Base-by-base conservation (phyloP, 2,113 vertebrate species). In the Ctenomys sociabilis region DNA sequence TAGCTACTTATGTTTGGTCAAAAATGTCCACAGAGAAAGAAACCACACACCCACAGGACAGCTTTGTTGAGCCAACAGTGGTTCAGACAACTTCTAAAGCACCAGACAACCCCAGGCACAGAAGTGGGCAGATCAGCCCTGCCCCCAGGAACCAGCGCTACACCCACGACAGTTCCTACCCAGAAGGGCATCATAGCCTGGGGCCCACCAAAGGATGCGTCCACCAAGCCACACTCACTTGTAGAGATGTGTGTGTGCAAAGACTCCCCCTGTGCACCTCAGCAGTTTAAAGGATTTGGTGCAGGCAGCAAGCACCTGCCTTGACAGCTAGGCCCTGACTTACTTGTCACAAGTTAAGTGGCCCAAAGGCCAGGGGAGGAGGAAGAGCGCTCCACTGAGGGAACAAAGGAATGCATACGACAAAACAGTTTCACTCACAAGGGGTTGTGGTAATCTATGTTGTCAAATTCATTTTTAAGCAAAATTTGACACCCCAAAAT, bases 391-490 rank as follows among this genome's bases (percentile, higher is more conserved):
- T 3, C 3, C 22, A 75, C 75, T 54, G 66, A 43, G 0, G 32
- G 91, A 24, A 90, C 63, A 63, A 40, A 0, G 28, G 92, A 24
- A 88, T 85, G 22, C 83, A 81, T 91, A 93, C 93, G 66, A 91
- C 88, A 77, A 2, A 88, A 61, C 32, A 96, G 91, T 21, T 87
- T 82, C 26, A 90, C 37, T 85, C 81, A 75, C 49, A 13, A 7
- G 40, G 59, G 12, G 75, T 81, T 70, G 24, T 45, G 64, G 85
- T 43, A 78, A 45, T 37, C 66, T 75, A 24, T 35, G 24, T 72
- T 81, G 19, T 54, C 84, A 85, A 89, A 84, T 73, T 89, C 87
- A 43, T 61, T 91, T 96, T 94, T 49, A 94, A 61, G 95, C 77
- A 78, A 83, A 94, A 89, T 40, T n/a, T 89, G 68, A 90, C 4